Evolutionary conservation across 2,888 invertebrate species (phyloP).

Genomic region (Tholera decimalis): DNA sequence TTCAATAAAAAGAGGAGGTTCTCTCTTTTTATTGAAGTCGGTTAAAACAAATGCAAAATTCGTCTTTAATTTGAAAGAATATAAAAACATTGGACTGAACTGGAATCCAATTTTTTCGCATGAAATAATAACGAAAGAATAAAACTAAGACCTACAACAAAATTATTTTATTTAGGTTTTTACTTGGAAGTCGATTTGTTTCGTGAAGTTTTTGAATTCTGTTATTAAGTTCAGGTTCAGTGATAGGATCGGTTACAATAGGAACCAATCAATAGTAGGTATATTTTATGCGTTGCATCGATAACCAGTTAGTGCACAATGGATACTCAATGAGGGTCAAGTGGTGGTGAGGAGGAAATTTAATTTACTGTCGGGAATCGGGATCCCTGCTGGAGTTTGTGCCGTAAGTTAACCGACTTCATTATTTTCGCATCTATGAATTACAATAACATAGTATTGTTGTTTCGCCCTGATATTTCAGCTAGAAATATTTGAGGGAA

Average conservation of each 20-base stretch:
- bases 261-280: slow-evolving; percentile 53
- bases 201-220: too few species aligned
- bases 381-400: slow-evolving; percentile 69
- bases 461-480: slow-evolving; percentile 29
- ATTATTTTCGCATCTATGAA: slow-evolving; percentile 81
- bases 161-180: too few species aligned
- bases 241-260: slow-evolving; percentile 41
- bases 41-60: too few species aligned
- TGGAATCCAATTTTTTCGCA: too few species aligned
- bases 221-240: slow-evolving; percentile 1
- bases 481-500: slow-evolving; percentile 11
- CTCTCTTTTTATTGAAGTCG: too few species aligned
- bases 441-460: slow-evolving; percentile 69
- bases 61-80: too few species aligned
- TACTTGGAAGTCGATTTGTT: too few species aligned
- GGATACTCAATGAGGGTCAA: slow-evolving; percentile 80
- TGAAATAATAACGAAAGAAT: too few species aligned
- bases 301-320: slow-evolving; percentile 80
- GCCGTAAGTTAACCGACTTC: slow-evolving; percentile 77
- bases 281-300: slow-evolving; percentile 77
- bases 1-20: too few species aligned
- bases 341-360: slow-evolving; percentile 80
- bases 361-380: slow-evolving; percentile 79
- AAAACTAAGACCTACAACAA: too few species aligned
- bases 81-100: too few species aligned